Evolutionary conservation across 2,113 vertebrate species (phyloP).

Genomic region (Harpagus bidentatus): DNA sequence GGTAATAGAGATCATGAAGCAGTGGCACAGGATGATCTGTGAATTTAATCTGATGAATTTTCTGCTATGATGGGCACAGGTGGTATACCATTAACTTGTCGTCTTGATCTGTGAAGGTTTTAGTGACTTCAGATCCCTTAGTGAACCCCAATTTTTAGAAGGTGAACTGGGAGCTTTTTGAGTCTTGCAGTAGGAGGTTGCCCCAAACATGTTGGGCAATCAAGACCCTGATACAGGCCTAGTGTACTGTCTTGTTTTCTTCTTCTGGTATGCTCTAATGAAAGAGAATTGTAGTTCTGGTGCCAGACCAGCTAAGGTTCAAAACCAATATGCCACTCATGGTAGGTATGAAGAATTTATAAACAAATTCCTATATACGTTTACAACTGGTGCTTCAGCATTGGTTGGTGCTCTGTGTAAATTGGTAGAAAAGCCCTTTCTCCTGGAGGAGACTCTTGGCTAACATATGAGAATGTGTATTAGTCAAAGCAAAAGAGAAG

Average conservation of each 20-base stretch:
- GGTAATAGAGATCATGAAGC: neutral
- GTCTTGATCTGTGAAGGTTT: neutral
- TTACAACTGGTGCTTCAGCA: neutral
- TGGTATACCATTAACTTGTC: neutral
- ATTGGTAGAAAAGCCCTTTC: neutral
- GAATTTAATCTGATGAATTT: neutral
- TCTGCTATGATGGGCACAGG: neutral
- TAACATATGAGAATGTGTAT: neutral
- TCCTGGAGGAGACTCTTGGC: neutral
- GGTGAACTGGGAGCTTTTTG: neutral
- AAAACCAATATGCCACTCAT: neutral
- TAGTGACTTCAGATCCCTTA: neutral
- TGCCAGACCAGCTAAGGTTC: neutral
- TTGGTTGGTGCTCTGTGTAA: neutral
- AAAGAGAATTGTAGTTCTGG: neutral
- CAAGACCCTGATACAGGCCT: neutral
- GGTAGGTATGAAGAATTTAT: neutral
- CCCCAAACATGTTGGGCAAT: neutral
- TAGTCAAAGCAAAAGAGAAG: neutral
- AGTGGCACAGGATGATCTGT: neutral
- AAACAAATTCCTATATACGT: neutral
- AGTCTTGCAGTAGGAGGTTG: neutral
- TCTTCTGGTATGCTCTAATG: neutral
- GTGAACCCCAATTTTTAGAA: neutral
- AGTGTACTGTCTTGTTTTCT: neutral